Evolutionary conservation across 2,888 invertebrate species (phyloP).

Genomic region (Acleris holmiana): DNA sequence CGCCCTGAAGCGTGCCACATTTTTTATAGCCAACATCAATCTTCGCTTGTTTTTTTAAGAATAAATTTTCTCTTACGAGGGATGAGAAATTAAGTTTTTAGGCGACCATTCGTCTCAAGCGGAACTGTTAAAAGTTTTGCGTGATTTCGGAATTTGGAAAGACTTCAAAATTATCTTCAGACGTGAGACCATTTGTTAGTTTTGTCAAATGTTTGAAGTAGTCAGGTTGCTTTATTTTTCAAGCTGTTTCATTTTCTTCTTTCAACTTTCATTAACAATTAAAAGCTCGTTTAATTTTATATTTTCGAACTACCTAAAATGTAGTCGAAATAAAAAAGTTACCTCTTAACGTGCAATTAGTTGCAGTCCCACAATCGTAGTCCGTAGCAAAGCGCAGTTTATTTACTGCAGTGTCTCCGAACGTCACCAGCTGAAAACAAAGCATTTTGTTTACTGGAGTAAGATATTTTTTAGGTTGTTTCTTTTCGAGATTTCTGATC

Average conservation of each 20-base stretch:
- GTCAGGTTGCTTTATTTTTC: too few relatives aligned
- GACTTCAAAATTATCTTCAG: slow-evolving; percentile 51
- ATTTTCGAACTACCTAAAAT: too few relatives aligned
- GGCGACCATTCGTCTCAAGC: slow-evolving; percentile 51
- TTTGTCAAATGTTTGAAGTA: too few relatives aligned
- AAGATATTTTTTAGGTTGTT: too few relatives aligned
- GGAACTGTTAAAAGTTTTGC: slow-evolving; percentile 56
- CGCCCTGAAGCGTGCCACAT: slow-evolving; percentile 41
- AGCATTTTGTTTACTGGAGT: background rate
- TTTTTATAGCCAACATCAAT: slow-evolving; percentile 42
- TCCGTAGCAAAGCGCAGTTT: slow-evolving; percentile 69
- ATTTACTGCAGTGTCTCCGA: slow-evolving; percentile 68
- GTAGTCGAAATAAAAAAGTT: slow-evolving; percentile 37
- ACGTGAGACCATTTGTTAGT: slow-evolving; percentile 36
- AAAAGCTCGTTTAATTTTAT: too few relatives aligned
- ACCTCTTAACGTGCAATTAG: slow-evolving; percentile 76
- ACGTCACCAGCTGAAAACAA: slow-evolving; percentile 74
- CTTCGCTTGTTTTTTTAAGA: slow-evolving; percentile 42
- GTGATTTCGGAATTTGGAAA: slow-evolving; percentile 53
- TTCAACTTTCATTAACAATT: too few relatives aligned
- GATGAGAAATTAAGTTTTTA: slow-evolving; percentile 59
- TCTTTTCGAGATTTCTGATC: too few relatives aligned
- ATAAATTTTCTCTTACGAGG: slow-evolving; percentile 48
- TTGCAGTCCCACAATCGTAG: slow-evolving; percentile 71
- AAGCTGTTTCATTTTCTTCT: too few relatives aligned